Evolutionary conservation across 2,797 vertebrate species (phyloP).

Genomic region (Fistularia commersonii): DNA sequence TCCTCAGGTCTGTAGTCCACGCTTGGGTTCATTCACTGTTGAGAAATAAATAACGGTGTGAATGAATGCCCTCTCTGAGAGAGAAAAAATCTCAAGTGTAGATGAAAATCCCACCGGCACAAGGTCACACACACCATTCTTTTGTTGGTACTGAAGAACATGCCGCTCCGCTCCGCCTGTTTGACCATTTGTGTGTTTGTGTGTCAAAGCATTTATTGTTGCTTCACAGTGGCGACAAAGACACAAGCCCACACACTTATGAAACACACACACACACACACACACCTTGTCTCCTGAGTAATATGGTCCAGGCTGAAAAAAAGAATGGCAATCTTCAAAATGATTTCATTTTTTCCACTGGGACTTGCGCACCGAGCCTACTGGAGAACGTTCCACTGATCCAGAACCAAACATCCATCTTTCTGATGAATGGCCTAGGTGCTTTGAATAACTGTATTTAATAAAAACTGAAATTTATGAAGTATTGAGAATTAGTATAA

Average conservation of each 20-base stretch:
- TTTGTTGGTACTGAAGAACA: slow-evolving; percentile 9
- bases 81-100: background rate
- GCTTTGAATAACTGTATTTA: too few species aligned
- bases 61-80: too few species aligned
- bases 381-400: too few species aligned
- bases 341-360: too few species aligned
- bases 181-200: slow-evolving; percentile 8
- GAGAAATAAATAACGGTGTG: background rate
- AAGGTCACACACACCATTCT: too few species aligned
- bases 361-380: too few species aligned
- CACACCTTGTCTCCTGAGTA: slow-evolving; percentile 30
- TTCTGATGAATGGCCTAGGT: too few species aligned
- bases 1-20: slow-evolving; percentile 7
- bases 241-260: slow-evolving; percentile 19
- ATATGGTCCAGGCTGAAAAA: slow-evolving; percentile 2
- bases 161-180: slow-evolving; percentile 15
- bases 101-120: background rate
- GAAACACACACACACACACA: slow-evolving; percentile 12
- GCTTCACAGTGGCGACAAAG: slow-evolving; percentile 42
- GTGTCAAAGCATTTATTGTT: slow-evolving; percentile 64
- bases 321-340: too few species aligned
- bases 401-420: too few species aligned
- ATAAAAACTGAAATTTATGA: too few species aligned
- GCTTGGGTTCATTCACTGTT: slow-evolving; percentile 7
- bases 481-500: too few species aligned